Conservation (phyloP, 1,140 invertebrate species). For the Sminthurinus signatus region DNA sequence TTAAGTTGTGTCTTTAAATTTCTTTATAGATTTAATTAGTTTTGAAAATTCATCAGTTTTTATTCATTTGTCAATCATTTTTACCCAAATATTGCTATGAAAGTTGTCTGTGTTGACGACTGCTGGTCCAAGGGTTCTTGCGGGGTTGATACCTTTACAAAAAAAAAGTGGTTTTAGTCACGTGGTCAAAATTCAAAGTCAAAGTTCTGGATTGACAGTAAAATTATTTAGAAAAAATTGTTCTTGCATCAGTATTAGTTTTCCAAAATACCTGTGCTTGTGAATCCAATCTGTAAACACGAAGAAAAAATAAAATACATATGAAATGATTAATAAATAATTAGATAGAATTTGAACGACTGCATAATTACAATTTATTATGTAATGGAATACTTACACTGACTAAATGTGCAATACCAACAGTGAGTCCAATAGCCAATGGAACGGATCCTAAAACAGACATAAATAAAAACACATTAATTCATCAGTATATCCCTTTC, state of each 20-base stretch:
- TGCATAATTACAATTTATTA: too few relatives aligned
- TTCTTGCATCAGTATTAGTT: too few relatives aligned
- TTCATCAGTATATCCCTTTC: background rate
- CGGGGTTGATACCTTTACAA: too few relatives aligned
- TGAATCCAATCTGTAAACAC: conserved; percentile 58
- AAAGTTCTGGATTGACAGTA: too few relatives aligned
- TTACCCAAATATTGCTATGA: conserved; percentile 29
- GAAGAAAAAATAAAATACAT: too few relatives aligned
- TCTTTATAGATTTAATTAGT: too few relatives aligned
- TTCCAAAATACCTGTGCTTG: conserved; percentile 60
- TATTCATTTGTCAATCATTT: too few relatives aligned
- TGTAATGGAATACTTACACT: too few relatives aligned
- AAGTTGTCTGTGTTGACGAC: conserved; percentile 23
- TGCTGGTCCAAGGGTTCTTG: conserved; percentile 63
- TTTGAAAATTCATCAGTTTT: background rate
- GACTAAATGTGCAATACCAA: conserved; percentile 77
- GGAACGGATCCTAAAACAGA: conserved; percentile 58
- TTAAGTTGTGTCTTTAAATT: too few relatives aligned
- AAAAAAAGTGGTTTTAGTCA: background rate
- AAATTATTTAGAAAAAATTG: too few relatives aligned
- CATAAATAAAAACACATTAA: conserved; percentile 43
- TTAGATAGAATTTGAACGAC: too few relatives aligned
- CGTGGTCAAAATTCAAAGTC: background rate
- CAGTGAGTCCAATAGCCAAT: conserved; percentile 79
- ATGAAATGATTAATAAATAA: too few relatives aligned